Evolutionary conservation across 2,888 invertebrate species (phyloP).

Genomic region (Chrysolina oricalcia): DNA sequence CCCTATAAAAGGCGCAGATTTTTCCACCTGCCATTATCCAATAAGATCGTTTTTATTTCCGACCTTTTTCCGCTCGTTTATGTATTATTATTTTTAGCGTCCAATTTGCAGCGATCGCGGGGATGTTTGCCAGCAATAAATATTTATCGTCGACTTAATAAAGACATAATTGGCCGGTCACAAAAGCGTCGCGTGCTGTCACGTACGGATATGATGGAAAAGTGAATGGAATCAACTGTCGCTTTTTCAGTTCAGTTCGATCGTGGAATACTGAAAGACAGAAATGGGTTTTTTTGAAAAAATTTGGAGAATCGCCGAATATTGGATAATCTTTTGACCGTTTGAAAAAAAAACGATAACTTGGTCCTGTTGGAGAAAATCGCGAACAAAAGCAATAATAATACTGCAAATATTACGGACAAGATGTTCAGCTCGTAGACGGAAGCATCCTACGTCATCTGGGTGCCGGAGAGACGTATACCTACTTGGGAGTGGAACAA

Average conservation of each 20-base stretch:
- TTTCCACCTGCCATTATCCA: conserved; percentile 8
- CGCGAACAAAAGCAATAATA: no score
- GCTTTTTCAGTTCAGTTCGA: not conserved
- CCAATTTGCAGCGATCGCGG: conserved; percentile 14
- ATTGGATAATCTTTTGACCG: no score
- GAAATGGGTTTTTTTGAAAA: no score
- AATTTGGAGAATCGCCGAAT: no score
- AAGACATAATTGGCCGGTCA: conserved; percentile 18
- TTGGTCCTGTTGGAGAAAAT: no score
- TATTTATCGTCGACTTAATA: conserved; percentile 18
- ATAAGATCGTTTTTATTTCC: conserved; percentile 11
- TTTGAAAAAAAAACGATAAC: no score
- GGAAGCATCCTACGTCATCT: no score
- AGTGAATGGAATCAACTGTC: conserved; percentile 1
- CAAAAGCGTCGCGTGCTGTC: conserved; percentile 5
- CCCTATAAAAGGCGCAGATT: not conserved
- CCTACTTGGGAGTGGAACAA: no score
- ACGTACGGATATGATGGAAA: conserved; percentile 6
- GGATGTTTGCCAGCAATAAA: conserved; percentile 9
- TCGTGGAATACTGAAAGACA: not conserved
- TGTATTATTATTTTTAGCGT: conserved; percentile 9
- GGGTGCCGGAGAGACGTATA: no score
- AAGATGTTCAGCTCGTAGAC: no score
- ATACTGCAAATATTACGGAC: no score
- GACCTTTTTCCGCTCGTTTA: conserved; percentile 4